Evolutionary conservation across 2,888 invertebrate species (phyloP).

Genomic region (Epinotia nisella): DNA sequence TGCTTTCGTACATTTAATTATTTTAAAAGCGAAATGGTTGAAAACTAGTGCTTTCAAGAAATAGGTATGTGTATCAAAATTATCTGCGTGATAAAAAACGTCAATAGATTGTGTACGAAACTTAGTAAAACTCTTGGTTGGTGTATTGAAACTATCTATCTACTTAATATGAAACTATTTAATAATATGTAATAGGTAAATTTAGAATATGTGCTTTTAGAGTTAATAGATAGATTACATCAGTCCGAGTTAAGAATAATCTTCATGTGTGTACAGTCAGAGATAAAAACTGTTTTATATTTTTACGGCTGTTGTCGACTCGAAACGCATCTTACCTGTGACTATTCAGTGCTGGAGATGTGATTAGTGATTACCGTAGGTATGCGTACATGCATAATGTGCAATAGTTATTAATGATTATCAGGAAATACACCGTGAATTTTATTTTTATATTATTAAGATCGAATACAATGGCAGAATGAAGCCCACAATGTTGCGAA

Average conservation of each 20-base stretch:
- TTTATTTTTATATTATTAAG: conserved; percentile 80
- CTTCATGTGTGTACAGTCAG: conserved; percentile 37
- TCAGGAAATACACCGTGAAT: conserved; percentile 69
- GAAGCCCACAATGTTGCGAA: conserved; percentile 67
- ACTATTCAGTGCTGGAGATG: conserved; percentile 56
- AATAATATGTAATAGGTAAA: conserved; percentile 39
- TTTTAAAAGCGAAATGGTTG: conserved; percentile 16
- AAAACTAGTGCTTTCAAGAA: conserved; percentile 3
- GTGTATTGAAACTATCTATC: conserved; percentile 34
- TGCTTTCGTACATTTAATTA: conserved; percentile 18
- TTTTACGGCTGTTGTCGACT: conserved; percentile 20
- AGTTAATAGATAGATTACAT: conserved; percentile 36
- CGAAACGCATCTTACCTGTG: conserved; percentile 18
- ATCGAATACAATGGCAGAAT: conserved; percentile 68
- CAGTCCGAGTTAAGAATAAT: conserved; percentile 32
- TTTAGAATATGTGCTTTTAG: conserved; percentile 39
- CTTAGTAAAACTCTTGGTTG: conserved; percentile 37
- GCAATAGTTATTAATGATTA: conserved; percentile 75
- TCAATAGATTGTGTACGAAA: conserved; percentile 24
- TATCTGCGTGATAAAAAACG: conserved; percentile 13
- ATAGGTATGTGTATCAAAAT: conserved; percentile 26
- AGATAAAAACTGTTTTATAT: conserved; percentile 21
- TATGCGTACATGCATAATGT: conserved; percentile 72
- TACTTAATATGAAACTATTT: conserved; percentile 37
- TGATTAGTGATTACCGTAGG: conserved; percentile 61